phyloP scores from a whole-genome alignment of 2,888 invertebrate genomes.

The Cephus nigrinus region DNA sequence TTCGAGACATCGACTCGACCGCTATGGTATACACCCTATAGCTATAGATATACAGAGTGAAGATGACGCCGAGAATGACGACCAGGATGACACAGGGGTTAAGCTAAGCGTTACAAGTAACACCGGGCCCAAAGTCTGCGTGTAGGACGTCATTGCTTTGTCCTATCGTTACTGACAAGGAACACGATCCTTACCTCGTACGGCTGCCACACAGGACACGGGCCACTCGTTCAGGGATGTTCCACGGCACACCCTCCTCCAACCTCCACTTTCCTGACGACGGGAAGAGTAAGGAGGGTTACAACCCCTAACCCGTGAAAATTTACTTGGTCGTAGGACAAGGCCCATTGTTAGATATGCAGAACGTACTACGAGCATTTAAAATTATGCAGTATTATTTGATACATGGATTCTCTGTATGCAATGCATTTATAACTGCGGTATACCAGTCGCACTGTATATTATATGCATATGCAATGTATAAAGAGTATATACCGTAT shows the following conservation, averaged over 20 bases:
- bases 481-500: neutral
- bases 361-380: neutral
- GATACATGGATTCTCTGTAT: neutral
- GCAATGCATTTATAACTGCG: neutral
- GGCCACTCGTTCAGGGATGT: conserved; percentile 39
- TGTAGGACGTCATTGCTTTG: conserved; percentile 45
- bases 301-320: conserved; percentile 9
- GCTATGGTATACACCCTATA: neutral
- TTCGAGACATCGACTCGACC: conserved; percentile 17
- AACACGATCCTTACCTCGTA: conserved; percentile 18
- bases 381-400: neutral
- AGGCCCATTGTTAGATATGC: conserved; percentile 6
- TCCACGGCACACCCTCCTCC: conserved; percentile 42
- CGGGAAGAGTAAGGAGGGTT: neutral
- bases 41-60: neutral
- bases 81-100: conserved; percentile 19
- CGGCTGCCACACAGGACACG: conserved; percentile 29
- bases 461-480: neutral
- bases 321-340: conserved; percentile 21
- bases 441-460: neutral
- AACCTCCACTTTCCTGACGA: neutral
- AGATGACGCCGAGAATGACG: conserved; percentile 14
- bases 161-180: conserved; percentile 45
- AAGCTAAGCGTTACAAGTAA: conserved; percentile 21
- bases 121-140: conserved; percentile 19